Percentiles rank a stretch among this genome's conserved stretches.
These are phyloP conservation scores for Luperina testacea DNA, from an alignment of 2,888 invertebrate species.

Conservation along the genomic window DNA sequence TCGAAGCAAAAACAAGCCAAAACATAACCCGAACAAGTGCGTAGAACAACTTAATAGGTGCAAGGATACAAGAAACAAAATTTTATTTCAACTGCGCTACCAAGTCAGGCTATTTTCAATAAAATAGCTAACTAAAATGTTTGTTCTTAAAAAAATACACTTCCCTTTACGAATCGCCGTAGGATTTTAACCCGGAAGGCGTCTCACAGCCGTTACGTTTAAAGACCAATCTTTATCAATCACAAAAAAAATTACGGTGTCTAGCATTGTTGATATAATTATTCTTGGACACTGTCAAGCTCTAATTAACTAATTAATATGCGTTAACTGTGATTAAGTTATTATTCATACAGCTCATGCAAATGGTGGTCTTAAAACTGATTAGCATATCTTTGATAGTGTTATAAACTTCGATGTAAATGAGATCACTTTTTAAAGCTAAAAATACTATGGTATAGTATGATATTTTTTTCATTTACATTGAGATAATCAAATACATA, in stretches of 20 bases:
- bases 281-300: conserved; percentile 43
- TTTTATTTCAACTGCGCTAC: neutral
- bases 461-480: too few relatives aligned
- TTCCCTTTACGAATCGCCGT: neutral
- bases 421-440: neutral
- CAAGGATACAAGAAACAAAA: neutral
- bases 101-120: neutral
- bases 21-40: too few relatives aligned
- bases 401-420: conserved; percentile 7
- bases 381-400: conserved; percentile 31
- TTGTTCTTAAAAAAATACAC: too few relatives aligned
- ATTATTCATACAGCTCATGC: conserved; percentile 23
- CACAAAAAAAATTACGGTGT: neutral
- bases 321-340: conserved; percentile 29
- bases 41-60: neutral
- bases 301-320: conserved; percentile 48
- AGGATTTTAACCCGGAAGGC: neutral
- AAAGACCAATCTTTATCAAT: conserved; percentile 4
- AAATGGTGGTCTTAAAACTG: conserved; percentile 13
- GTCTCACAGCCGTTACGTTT: neutral
- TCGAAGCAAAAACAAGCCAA: too few relatives aligned
- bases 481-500: too few relatives aligned
- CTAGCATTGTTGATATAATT: conserved; percentile 51
- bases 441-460: too few relatives aligned
- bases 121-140: neutral